Conservation (phyloP, 2,113 vertebrate species). For the Oryzias curvinotus region DNA sequence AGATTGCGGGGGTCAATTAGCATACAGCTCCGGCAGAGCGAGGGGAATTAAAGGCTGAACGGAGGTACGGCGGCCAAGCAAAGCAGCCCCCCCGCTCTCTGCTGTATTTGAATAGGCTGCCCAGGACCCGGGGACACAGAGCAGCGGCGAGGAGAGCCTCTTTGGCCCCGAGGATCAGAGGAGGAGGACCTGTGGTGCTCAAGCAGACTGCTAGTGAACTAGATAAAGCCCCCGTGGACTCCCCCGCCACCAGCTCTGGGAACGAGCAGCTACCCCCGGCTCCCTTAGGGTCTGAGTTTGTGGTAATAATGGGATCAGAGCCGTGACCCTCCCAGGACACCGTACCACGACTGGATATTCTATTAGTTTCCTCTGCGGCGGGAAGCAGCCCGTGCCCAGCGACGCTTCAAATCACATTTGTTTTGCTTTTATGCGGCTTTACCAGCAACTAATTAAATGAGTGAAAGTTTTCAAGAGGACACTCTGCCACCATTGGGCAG, state of each 20-base stretch:
- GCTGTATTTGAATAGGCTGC: slow-evolving; percentile 86
- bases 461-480: slow-evolving; percentile 45
- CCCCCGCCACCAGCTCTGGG: slow-evolving; percentile 85
- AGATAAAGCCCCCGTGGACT: slow-evolving; percentile 77
- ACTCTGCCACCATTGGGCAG: slow-evolving; percentile 46
- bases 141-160: slow-evolving; percentile 74
- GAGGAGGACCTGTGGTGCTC: slow-evolving; percentile 38
- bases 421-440: slow-evolving; percentile 59
- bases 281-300: slow-evolving; percentile 86
- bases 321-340: slow-evolving; percentile 90
- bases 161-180: slow-evolving; percentile 82
- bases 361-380: slow-evolving; percentile 79
- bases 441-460: slow-evolving; percentile 58
- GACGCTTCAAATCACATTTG: slow-evolving; percentile 45
- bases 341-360: slow-evolving; percentile 81
- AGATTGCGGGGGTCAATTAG: slow-evolving; percentile 83
- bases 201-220: slow-evolving; percentile 37
- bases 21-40: slow-evolving; percentile 84
- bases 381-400: slow-evolving; percentile 51
- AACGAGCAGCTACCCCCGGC: slow-evolving; percentile 86
- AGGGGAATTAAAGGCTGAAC: slow-evolving; percentile 83
- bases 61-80: slow-evolving; percentile 65
- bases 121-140: slow-evolving; percentile 84
- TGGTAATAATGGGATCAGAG: slow-evolving; percentile 90
- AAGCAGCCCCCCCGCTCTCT: slow-evolving; percentile 78